Evolutionary conservation across 2,797 vertebrate genomes (phyloP), one percentile per base, ranked within the genome.

Genomic region (Acrossocheilus fasciatus): DNA sequence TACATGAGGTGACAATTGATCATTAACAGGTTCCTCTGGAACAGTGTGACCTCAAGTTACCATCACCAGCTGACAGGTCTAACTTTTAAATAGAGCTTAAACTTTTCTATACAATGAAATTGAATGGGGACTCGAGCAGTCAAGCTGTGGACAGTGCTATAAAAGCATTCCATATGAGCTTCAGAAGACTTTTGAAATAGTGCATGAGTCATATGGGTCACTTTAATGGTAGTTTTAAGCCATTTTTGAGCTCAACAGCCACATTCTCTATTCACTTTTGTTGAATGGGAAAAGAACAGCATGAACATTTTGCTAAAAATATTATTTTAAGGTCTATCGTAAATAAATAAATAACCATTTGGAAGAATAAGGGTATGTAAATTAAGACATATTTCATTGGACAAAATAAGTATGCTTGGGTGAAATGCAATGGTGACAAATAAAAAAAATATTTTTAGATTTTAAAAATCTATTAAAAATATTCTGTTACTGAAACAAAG

Each of bases 51-150:
- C 78, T 34, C 17, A 47, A 45, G 7, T 66, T 80, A 80, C 15
- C 41, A 66, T 23, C 26, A 36, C 14, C 64, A 66, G 6, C 41
- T 81, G 78, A 18, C 17, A 30, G 59, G 41, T 45, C 41, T 34
- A 81, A 68, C 62, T 70, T 82, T 81, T 81, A 20, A 81, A 36
- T 4, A 23, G 26, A 36, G 47, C 34, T 41, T 68, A 57, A 26
- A 43, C n/a, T 73, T 73, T 30, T 59, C 36, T 7, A 34, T n/a
- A 57, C 34, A 36, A 39, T 77, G 30, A n/a, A 39, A 77, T 0
- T 57, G 5, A 57, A 77, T 57, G 36, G 3, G 50, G 36, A 59
- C 23, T 45, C 10, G 10, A 34, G 39, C 15, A 12, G 10, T 30
- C 69, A 73, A 59, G 36, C 15, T 82, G 36, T 17, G 2, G 14